phyloP scores from a whole-genome alignment of 2,113 vertebrate species.

The Chiloscyllium plagiosum region DNA sequence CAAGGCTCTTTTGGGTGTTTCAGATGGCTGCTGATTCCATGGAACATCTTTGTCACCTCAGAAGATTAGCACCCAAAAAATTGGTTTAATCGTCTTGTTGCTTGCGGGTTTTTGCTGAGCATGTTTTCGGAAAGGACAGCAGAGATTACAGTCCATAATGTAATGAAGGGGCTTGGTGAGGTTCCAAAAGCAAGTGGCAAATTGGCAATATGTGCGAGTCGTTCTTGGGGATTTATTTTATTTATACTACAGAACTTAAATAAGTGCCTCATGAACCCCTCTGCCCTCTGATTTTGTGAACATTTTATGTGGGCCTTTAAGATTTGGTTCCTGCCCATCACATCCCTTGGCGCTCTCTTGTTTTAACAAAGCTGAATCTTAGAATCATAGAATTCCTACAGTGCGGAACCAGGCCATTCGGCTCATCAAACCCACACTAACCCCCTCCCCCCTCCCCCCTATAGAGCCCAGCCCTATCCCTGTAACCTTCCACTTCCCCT shows the following conservation, averaged over 20 bases:
- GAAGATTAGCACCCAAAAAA: background rate
- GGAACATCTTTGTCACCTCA: background rate
- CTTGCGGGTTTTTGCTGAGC: background rate
- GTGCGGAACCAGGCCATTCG: too few relatives aligned
- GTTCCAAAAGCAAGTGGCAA: background rate
- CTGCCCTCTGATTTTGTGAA: background rate
- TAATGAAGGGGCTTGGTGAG: background rate
- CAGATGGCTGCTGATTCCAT: background rate
- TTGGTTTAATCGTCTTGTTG: background rate
- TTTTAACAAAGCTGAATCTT: background rate
- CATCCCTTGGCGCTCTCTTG: background rate
- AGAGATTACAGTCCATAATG: background rate
- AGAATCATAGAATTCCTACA: too few relatives aligned
- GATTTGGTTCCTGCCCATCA: background rate
- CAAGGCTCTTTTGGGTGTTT: background rate
- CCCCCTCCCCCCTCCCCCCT: too few relatives aligned
- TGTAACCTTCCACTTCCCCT: too few relatives aligned
- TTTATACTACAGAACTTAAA: background rate
- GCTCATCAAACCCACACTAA: too few relatives aligned
- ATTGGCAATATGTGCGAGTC: background rate
- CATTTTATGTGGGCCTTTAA: background rate
- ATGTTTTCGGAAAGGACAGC: background rate
- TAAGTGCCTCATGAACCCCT: background rate
- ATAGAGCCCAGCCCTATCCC: too few relatives aligned
- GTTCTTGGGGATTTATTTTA: background rate